A percentile compares a stretch with the other conserved stretches of the same genome.
phyloP scores from a whole-genome alignment of 2,888 invertebrate genomes.

The Scaptomyza tumidula region DNA sequence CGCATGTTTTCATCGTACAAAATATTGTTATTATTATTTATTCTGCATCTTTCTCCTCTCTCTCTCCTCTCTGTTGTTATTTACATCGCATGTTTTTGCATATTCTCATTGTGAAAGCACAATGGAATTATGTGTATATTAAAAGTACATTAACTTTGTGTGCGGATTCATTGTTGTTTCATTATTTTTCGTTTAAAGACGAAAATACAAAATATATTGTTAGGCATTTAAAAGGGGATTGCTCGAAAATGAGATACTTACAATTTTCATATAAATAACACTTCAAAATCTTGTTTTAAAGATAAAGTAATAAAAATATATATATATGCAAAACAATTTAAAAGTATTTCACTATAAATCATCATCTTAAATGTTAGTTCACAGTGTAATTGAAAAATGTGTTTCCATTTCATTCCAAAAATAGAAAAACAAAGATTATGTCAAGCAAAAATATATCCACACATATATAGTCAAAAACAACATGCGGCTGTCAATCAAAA shows the following conservation, averaged over 20 bases:
- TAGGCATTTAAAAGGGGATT: neutral
- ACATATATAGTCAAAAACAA: conserved; percentile 20
- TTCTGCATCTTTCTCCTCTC: conserved; percentile 11
- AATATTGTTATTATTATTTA: conserved; percentile 59
- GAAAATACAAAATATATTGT: neutral
- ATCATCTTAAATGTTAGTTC: neutral
- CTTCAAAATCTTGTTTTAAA: too few relatives aligned
- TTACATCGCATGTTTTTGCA: conserved; percentile 22
- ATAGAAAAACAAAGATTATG: conserved; percentile 4
- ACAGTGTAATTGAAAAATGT: neutral
- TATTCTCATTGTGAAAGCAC: conserved; percentile 22
- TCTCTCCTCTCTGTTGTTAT: neutral
- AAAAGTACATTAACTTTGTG: conserved; percentile 59
- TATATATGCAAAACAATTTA: too few relatives aligned
- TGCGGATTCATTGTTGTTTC: neutral
- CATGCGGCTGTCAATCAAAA: conserved; percentile 62
- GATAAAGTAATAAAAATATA: too few relatives aligned
- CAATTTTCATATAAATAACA: too few relatives aligned
- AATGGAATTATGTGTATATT: conserved; percentile 69
- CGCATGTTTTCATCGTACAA: conserved; percentile 60
- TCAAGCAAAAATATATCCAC: conserved; percentile 7
- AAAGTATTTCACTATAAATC: too few relatives aligned
- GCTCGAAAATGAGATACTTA: too few relatives aligned
- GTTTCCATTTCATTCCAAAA: neutral
- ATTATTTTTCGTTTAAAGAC: conserved; percentile 6